A percentile compares a stretch with the other conserved stretches of the same genome.
Conservation (phyloP, 2,113 vertebrate species). For the Sinocyclocheilus grahami region DNA sequence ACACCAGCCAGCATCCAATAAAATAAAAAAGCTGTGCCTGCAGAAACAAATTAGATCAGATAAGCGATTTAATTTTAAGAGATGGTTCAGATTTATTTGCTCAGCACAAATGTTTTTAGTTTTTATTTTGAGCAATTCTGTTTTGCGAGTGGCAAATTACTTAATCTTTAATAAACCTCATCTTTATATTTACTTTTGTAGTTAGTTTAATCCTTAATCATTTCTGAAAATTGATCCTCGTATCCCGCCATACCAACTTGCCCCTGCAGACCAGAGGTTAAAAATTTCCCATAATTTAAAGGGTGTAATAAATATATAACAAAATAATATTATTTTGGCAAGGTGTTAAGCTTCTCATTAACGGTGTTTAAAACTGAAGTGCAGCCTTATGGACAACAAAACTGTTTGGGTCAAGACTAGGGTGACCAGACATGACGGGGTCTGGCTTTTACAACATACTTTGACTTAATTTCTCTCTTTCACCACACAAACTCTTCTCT, state of each 20-base stretch:
- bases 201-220: background rate
- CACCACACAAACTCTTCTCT: conserved; percentile 39
- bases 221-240: background rate
- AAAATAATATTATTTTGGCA: conserved; percentile 3
- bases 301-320: background rate
- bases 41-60: background rate
- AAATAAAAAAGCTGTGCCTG: background rate
- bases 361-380: background rate
- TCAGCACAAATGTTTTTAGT: background rate
- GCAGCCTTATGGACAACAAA: conserved; percentile 5
- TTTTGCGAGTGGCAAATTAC: background rate
- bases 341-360: background rate
- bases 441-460: conserved; percentile 25
- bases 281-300: background rate
- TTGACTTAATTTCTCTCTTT: background rate
- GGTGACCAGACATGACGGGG: conserved; percentile 1
- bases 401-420: conserved; percentile 10
- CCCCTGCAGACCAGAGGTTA: background rate
- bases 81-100: background rate
- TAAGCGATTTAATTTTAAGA: background rate
- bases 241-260: background rate
- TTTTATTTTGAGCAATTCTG: background rate
- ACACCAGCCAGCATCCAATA: background rate
- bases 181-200: background rate
- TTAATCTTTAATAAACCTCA: background rate